Base-by-base conservation (phyloP, 2,113 vertebrate genomes). In the Apeltes quadracus region DNA sequence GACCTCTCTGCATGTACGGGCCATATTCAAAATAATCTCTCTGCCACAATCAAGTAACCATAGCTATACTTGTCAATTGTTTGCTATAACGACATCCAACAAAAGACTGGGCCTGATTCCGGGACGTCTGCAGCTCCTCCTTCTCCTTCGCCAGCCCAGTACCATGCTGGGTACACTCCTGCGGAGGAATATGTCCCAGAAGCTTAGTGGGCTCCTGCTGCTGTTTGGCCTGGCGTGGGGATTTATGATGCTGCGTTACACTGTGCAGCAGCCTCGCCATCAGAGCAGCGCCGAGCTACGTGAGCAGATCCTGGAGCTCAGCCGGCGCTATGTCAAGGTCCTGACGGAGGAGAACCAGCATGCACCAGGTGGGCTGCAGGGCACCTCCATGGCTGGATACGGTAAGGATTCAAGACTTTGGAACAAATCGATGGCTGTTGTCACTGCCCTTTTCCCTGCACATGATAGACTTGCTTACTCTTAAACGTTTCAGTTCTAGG, bases 161-260 rank as follows among this genome's bases (percentile, higher is more conserved):
- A 91, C 61, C 81, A 98, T 99, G 97, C 94, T 97, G 88, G 93
- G 94, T 87, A 85, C 93, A 68, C 89, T 97, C 75, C 93, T 96
- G 86, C 95, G 96, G 68, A 97, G 96, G 93, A 97, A 96, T 84
- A 95, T 98, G 94, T 98, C 98, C 71, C 97, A 98, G 90, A 97
- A 96, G 91, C 93, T 99, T 85, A 97, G 98, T 84, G 87, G 96
- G 87, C 91, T 99, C 75, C 94, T 98, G 87, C 81, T 99, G 68
- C 66, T 97, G 54, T 96, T 98, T 23, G 97, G 97, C 81, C 93
- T 99, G 83, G 95, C 93, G 51, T 99, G 98, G 98, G 97, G 98
- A 61, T 87, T 98, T 66, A 95, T 98, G 95, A 91, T 99, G 84
- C 91, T 99, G 34, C 96, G 95, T 61, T 98, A 97, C 85, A 98